Percentiles rank a stretch among this genome's conserved stretches.
Evolutionary conservation across 2,888 invertebrate species (phyloP).

Genomic region (Zaprionus lineosus): DNA sequence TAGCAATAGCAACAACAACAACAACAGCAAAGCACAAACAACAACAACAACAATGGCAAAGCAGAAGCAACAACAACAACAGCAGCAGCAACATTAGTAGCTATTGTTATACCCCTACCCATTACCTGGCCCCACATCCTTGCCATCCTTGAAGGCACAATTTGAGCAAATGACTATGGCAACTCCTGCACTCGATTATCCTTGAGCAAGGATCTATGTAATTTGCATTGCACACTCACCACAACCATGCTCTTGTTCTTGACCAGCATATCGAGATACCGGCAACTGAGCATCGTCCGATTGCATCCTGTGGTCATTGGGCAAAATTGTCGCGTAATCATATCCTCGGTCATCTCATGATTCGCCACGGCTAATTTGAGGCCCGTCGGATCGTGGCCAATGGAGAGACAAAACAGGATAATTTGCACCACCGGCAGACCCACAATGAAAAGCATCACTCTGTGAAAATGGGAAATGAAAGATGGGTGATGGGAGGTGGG

Average conservation of each 20-base stretch:
- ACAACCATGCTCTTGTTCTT: constrained; percentile 87
- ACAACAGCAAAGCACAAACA: constrained; percentile 13
- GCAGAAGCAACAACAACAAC: constrained; percentile 8
- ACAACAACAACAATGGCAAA: constrained; percentile 1
- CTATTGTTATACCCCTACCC: no score
- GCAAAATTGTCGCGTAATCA: constrained; percentile 83
- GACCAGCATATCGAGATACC: constrained; percentile 88
- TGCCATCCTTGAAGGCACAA: constrained; percentile 54
- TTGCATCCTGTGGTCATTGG: constrained; percentile 85
- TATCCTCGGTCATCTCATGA: constrained; percentile 86
- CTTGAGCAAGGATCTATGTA: constrained; percentile 48
- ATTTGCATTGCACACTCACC: constrained; percentile 84
- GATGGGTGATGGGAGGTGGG: neutral
- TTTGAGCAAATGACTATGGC: constrained; percentile 50
- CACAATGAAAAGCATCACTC: constrained; percentile 92
- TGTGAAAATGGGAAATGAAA: constrained; percentile 75
- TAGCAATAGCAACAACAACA: constrained; percentile 7
- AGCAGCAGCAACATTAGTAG: constrained; percentile 53
- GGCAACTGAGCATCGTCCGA: constrained; percentile 88
- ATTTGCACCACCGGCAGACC: constrained; percentile 93
- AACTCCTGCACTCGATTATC: neutral
- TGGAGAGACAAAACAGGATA: constrained; percentile 92
- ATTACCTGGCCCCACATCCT: no score
- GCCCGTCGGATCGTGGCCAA: constrained; percentile 92
- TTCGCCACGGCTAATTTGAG: constrained; percentile 91